phyloP scores from a whole-genome alignment of 2,113 vertebrate genomes.

The Ceyx cyanopectus region DNA sequence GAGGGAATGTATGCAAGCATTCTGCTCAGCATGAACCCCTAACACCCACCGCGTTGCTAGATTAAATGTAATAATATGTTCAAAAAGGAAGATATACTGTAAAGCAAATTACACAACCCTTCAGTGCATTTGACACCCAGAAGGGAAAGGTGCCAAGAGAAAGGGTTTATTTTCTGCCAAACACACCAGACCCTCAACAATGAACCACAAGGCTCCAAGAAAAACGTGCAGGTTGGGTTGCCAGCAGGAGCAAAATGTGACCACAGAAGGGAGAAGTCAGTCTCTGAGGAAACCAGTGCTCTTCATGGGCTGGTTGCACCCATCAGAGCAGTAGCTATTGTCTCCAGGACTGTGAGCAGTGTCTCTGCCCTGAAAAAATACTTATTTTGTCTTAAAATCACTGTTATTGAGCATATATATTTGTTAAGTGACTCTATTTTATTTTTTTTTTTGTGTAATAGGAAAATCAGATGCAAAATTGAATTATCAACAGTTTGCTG shows the following conservation, averaged over 20 bases:
- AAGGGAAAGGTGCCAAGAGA: neutral
- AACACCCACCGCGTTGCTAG: conserved; percentile 17
- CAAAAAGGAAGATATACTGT: neutral
- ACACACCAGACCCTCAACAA: neutral
- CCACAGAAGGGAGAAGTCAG: neutral
- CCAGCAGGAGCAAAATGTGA: neutral
- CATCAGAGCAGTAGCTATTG: neutral
- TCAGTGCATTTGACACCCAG: neutral
- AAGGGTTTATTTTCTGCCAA: neutral
- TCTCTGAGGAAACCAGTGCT: neutral
- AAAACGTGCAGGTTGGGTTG: neutral
- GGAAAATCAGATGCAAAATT: neutral
- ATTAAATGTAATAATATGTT: conserved; percentile 18
- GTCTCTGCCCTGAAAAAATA: neutral
- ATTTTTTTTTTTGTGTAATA: neutral
- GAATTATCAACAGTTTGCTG: neutral
- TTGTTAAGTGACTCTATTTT: neutral
- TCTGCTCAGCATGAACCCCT: conserved; percentile 33
- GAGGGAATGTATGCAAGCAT: conserved; percentile 33
- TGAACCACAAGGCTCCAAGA: neutral
- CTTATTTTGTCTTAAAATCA: neutral
- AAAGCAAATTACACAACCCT: conserved; percentile 15
- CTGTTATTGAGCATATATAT: rapidly evolving
- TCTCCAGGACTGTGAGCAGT: neutral
- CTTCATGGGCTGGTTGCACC: neutral